phyloP scores from a whole-genome alignment of 2,797 vertebrate genomes.

The Microtus obscurus region DNA sequence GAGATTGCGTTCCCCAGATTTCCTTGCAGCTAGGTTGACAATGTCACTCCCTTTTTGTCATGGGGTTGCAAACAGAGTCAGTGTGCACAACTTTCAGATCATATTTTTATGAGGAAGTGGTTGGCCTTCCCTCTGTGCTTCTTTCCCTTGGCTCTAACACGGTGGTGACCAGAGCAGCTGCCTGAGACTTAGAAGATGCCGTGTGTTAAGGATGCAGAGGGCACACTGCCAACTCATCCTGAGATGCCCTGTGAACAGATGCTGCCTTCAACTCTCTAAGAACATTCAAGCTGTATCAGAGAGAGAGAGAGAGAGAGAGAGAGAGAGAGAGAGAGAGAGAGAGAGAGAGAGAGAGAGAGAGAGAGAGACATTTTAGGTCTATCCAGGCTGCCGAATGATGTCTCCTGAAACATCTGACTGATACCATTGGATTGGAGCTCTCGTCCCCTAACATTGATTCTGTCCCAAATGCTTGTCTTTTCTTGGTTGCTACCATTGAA shows the following conservation, averaged over 20 bases:
- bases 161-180: background rate
- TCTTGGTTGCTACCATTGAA: conserved; percentile 51
- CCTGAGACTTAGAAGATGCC: background rate
- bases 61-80: background rate
- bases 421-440: background rate
- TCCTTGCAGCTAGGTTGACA: background rate
- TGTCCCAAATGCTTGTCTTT: conserved; percentile 5
- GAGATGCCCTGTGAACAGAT: background rate
- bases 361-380: background rate
- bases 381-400: background rate
- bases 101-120: background rate
- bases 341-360: background rate
- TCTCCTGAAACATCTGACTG: background rate
- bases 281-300: background rate
- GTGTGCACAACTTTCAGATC: background rate
- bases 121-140: background rate
- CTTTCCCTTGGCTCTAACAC: conserved; percentile 30
- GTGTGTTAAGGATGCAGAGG: background rate
- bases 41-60: conserved; percentile 2
- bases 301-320: background rate
- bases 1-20: background rate
- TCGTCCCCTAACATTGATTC: background rate
- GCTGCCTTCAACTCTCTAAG: background rate
- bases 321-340: background rate
- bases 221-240: background rate